Evolutionary conservation across 2,113 vertebrate species (phyloP).

Genomic region (Rhinopomastus cyanomelas): DNA sequence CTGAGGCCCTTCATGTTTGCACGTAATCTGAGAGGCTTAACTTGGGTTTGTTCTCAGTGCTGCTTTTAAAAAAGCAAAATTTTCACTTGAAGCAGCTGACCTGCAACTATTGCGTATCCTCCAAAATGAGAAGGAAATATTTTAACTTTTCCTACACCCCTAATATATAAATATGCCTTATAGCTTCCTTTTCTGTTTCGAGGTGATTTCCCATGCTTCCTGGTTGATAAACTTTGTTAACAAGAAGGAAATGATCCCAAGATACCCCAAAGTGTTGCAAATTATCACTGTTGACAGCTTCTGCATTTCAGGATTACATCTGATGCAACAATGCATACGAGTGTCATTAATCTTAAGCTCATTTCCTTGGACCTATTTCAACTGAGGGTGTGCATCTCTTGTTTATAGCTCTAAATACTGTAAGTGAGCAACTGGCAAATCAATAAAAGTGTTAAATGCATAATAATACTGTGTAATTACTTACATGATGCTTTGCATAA

Average conservation of each 20-base stretch:
- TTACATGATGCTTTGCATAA: slow-evolving; percentile 79
- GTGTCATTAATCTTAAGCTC: slow-evolving; percentile 72
- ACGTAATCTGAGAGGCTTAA: background rate
- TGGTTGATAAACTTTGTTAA: slow-evolving; percentile 61
- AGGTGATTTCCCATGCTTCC: slow-evolving; percentile 41
- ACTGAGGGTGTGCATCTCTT: slow-evolving; percentile 65
- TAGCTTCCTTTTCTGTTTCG: background rate
- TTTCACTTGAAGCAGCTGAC: background rate
- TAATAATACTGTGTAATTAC: slow-evolving; percentile 77
- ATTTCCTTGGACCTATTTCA: slow-evolving; percentile 74
- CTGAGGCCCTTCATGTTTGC: background rate
- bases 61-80: background rate
- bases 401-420: slow-evolving; percentile 74
- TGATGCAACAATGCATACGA: slow-evolving; percentile 57
- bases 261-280: slow-evolving; percentile 43
- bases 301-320: slow-evolving; percentile 63
- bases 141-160: background rate
- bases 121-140: background rate
- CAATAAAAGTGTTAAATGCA: slow-evolving; percentile 80
- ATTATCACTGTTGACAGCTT: slow-evolving; percentile 47
- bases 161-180: background rate
- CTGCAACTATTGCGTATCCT: background rate
- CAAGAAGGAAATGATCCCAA: slow-evolving; percentile 48
- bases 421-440: slow-evolving; percentile 73
- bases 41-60: background rate